These are phyloP conservation scores for Amblyjoppa fuscipennis DNA, from an alignment of 2,888 invertebrate genomes.

Conservation along the genomic window DNA sequence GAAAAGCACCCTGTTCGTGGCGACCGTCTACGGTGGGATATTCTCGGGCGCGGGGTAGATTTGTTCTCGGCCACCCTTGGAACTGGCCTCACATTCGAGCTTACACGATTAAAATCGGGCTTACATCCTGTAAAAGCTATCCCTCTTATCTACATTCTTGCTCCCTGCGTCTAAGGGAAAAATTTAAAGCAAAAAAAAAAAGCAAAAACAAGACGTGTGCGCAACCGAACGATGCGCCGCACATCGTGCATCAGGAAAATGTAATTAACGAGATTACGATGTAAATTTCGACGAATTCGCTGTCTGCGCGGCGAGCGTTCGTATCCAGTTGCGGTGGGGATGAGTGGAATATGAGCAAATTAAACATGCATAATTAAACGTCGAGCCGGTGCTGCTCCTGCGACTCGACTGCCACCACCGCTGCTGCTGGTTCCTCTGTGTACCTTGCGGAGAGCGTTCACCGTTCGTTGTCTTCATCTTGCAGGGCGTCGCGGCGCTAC, in stretches of 20 bases:
- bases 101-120: background rate
- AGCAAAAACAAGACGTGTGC: background rate
- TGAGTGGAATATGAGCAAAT: constrained; percentile 73
- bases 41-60: constrained; percentile 77
- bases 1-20: constrained; percentile 54
- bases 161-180: background rate
- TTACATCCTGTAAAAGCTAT: background rate
- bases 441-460: constrained; percentile 28
- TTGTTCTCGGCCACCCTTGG: constrained; percentile 74
- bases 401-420: constrained; percentile 16
- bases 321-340: constrained; percentile 47
- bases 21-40: constrained; percentile 54
- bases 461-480: constrained; percentile 42
- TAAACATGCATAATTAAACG: constrained; percentile 85
- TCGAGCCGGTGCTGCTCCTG: constrained; percentile 45
- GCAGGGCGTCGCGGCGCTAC: constrained; percentile 31
- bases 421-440: constrained; percentile 20
- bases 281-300: constrained; percentile 61
- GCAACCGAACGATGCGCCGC: constrained; percentile 10
- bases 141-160: background rate
- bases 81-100: constrained; percentile 31
- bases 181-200: background rate
- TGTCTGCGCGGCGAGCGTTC: constrained; percentile 37
- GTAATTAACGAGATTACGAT: constrained; percentile 54
- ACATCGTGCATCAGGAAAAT: constrained; percentile 16